These are phyloP conservation scores for Tetraneura akinire DNA, from an alignment of 1,140 invertebrate genomes.

Conservation along the genomic window DNA sequence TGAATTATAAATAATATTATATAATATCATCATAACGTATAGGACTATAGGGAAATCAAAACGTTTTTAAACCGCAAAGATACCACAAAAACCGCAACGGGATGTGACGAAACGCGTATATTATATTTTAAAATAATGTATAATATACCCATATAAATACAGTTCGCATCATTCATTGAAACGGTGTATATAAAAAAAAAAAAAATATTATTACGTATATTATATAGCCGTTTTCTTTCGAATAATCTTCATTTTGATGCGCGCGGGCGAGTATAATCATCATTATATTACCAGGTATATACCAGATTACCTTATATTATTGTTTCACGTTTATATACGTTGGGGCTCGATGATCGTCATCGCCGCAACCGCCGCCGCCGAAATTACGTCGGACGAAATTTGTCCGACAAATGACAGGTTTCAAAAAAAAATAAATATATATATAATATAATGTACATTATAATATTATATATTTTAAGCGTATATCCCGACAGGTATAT, in stretches of 20 bases:
- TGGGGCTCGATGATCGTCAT: too few relatives aligned
- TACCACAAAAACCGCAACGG: slow-evolving; percentile 7
- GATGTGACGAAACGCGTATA: too few relatives aligned
- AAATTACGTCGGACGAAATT: slow-evolving; percentile 40
- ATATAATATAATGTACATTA: slow-evolving; percentile 8
- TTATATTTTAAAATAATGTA: not conserved
- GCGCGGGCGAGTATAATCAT: slow-evolving; percentile 23
- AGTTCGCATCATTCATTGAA: too few relatives aligned
- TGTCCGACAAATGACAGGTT: slow-evolving; percentile 40
- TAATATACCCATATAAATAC: too few relatives aligned
- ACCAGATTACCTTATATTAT: too few relatives aligned
- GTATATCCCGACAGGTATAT: too few relatives aligned
- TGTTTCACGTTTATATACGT: too few relatives aligned
- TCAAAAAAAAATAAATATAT: not conserved
- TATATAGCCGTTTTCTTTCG: not conserved
- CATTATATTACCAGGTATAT: too few relatives aligned
- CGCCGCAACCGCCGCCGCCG: not conserved
- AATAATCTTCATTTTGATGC: slow-evolving; percentile 6
- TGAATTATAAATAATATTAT: too few relatives aligned
- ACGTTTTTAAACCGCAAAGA: slow-evolving; percentile 1
- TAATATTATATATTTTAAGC: too few relatives aligned
- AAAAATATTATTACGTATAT: too few relatives aligned
- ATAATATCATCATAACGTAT: not conserved
- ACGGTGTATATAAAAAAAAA: too few relatives aligned
- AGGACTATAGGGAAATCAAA: not conserved